Base-by-base conservation (phyloP, 2,113 vertebrate genomes). In the Elephantulus edwardii region DNA sequence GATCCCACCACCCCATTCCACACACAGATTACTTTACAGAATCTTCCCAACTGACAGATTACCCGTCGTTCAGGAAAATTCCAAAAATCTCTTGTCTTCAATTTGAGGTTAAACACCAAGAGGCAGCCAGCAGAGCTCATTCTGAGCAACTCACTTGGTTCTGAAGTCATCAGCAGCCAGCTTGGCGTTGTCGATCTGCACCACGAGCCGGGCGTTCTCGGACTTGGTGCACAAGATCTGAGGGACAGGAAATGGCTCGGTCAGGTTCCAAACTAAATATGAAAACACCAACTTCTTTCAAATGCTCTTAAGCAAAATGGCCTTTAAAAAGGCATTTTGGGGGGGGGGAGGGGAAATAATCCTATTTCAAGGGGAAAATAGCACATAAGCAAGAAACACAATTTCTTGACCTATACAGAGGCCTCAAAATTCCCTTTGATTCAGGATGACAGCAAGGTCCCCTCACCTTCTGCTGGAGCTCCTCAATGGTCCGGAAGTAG, bases 91-190 rank as follows among this genome's bases (percentile, higher is more conserved):
- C 72, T 75, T 72, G 62, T 33, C n/a, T 87, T 79, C 52, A 71
- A 71, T 1, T 30, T 35, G 19, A 83, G 11, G 64, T 16, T 78
- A 30, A 89, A 13, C 26, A 46, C 14, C 8, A 83, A 75, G 38
- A 4, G n/a, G 40, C 0, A 0, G 35, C 20, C 12, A 30, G 12
- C 52, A 14, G 20, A 16, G 40, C 0, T 0, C 4, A 28, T 66
- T 62, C 62, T 42, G 42, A 60, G 26, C 28, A 80, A 93, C 98
- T 97, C 96, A 98, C 98, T 98, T 98, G 95, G 97, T 97, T 64
- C 97, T 97, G 97, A 98, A 98, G 96, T 98, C 98, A 60, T 98
- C 98, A 0, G 97, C 97, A 3, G 98, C 98, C 95, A 98, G 96
- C 91, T 96, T 98, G n/a, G 98, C 98, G 0, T 98, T 98, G 92